Percentiles rank a stretch among this genome's conserved stretches.
Evolutionary conservation across 2,888 invertebrate species (phyloP).

Genomic region (Nasonovia ribisnigri): DNA sequence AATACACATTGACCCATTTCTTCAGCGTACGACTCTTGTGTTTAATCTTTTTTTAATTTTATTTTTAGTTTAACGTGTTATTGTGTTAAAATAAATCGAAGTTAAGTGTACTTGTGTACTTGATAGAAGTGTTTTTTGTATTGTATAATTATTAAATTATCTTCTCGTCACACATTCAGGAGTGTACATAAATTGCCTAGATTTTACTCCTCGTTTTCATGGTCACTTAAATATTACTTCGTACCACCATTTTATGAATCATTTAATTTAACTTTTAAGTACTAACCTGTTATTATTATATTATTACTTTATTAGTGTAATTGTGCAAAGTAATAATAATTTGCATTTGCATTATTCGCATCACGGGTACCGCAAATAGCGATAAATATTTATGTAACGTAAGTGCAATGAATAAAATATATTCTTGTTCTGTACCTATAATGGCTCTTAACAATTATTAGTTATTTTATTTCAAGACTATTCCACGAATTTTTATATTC

Average conservation of each 20-base stretch:
- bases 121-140: not conserved
- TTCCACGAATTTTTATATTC: not conserved
- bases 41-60: not conserved
- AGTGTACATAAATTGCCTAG: slow-evolving; percentile 15
- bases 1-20: not conserved
- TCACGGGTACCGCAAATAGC: not conserved
- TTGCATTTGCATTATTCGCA: not conserved
- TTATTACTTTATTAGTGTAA: not conserved
- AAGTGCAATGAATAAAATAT: not conserved
- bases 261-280: not conserved
- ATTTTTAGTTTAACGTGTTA: not conserved
- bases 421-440: not conserved
- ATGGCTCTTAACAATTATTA: not conserved
- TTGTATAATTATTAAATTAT: not conserved
- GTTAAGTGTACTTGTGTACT: not conserved
- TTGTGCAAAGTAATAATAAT: not conserved
- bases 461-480: not conserved
- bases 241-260: not conserved
- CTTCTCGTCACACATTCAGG: not conserved
- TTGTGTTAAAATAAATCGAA: not conserved
- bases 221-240: not conserved
- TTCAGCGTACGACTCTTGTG: not conserved
- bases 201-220: slow-evolving; percentile 40
- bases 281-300: not conserved
- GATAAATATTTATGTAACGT: not conserved